These are phyloP conservation scores for Scaptomyza caliginosa DNA, from an alignment of 2,888 invertebrate species.

Conservation along the genomic window DNA sequence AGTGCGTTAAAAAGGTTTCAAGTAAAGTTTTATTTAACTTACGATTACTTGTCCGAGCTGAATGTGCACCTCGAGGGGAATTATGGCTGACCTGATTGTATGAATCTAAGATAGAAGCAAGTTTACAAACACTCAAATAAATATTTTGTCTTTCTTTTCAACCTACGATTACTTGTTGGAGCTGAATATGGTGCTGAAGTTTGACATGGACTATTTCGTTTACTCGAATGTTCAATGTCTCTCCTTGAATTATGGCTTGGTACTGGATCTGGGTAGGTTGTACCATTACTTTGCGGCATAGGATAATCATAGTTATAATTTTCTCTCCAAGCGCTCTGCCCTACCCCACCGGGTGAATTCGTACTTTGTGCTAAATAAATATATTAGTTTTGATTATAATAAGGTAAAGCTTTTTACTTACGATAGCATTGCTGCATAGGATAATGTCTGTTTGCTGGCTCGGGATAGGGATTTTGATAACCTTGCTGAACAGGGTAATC, in stretches of 20 bases:
- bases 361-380: background rate
- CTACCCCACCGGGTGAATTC: background rate
- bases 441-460: background rate
- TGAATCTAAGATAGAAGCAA: background rate
- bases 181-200: no score
- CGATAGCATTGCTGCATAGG: background rate
- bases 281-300: background rate
- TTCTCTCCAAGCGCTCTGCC: background rate
- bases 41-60: no score
- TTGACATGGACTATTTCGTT: no score
- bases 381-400: background rate
- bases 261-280: no score
- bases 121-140: background rate
- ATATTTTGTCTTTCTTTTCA: background rate
- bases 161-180: background rate
- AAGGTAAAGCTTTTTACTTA: background rate
- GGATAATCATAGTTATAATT: background rate
- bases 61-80: no score
- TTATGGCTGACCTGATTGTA: background rate
- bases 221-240: no score
- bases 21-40: no score
- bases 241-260: background rate
- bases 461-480: no score
- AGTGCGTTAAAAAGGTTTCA: no score
- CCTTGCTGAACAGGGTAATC: background rate